phyloP scores from a whole-genome alignment of 1,140 invertebrate species.

The Dendrolimus kikuchii region DNA sequence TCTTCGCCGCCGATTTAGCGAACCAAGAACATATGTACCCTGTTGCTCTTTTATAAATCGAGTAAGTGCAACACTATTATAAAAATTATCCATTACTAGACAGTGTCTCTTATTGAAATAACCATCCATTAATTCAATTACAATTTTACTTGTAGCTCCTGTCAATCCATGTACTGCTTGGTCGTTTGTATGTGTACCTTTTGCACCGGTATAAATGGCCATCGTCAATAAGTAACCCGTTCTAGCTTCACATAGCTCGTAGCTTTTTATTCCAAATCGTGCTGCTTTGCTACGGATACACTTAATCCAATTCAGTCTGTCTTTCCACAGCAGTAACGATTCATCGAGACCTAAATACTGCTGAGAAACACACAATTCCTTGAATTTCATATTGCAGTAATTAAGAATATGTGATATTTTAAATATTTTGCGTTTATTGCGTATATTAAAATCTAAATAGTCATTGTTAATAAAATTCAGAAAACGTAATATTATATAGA shows the following conservation, averaged over 20 bases:
- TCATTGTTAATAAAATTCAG: conserved; percentile 25
- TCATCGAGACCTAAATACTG: conserved; percentile 19
- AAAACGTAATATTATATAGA: conserved; percentile 13
- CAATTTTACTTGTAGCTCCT: conserved; percentile 14
- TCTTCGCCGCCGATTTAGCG: conserved; percentile 12
- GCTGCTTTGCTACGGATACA: conserved; percentile 23
- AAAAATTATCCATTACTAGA: conserved; percentile 19
- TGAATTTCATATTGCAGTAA: conserved; percentile 24
- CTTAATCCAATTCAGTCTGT: conserved; percentile 19
- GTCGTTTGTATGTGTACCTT: conserved; percentile 6
- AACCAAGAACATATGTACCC: conserved; percentile 19
- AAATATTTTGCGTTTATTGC: conserved; percentile 13
- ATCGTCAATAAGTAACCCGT: conserved; percentile 17
- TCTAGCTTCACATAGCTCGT: conserved; percentile 20
- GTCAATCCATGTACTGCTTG: too few relatives aligned
- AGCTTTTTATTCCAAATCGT: conserved; percentile 25
- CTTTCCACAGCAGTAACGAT: conserved; percentile 25
- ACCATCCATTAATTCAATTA: conserved; percentile 11
- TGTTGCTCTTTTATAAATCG: conserved; percentile 11
- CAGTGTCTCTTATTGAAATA: conserved; percentile 15
- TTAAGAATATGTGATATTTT: conserved; percentile 23
- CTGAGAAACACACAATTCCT: conserved; percentile 13
- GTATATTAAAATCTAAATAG: not conserved
- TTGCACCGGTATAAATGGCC: conserved; percentile 13
- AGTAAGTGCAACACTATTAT: conserved; percentile 11